Evolutionary conservation across 2,113 vertebrate species (phyloP).

Genomic region (Mustela lutreola): DNA sequence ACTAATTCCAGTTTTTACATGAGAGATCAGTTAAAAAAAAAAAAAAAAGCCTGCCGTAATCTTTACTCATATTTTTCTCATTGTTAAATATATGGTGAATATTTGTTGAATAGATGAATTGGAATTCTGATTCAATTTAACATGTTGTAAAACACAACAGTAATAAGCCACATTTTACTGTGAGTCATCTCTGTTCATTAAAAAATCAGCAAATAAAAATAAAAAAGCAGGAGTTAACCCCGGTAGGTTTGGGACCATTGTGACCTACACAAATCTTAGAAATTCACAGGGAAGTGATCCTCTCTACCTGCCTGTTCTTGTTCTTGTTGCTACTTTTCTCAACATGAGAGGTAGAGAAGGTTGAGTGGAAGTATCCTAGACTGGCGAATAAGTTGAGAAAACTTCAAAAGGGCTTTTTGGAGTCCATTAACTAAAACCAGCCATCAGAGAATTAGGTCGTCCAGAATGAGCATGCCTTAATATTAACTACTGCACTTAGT

Average conservation of each 20-base stretch:
- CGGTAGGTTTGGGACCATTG: neutral
- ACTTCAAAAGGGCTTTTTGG: neutral
- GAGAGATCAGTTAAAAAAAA: neutral
- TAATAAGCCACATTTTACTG: neutral
- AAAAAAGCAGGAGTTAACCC: neutral
- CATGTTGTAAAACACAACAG: neutral
- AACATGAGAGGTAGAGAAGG: neutral
- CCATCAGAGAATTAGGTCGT: neutral
- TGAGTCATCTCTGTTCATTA: conserved; percentile 33
- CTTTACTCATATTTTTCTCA: neutral
- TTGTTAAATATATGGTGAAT: neutral
- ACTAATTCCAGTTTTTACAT: neutral
- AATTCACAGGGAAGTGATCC: neutral
- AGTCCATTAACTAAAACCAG: neutral
- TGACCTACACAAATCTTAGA: neutral
- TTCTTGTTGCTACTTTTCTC: neutral
- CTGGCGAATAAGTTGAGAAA: neutral
- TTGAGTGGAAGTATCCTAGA: neutral
- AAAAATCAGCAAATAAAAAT: neutral
- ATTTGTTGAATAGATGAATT: neutral
- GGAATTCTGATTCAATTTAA: conserved; percentile 46
- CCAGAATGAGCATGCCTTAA: neutral
- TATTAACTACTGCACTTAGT: neutral
- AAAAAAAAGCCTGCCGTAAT: neutral
- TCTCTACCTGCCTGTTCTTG: neutral